A percentile compares a stretch with the other conserved stretches of the same genome.
Conservation (phyloP, 1,140 invertebrate species). For the Trichomalopsis sarcophagae region DNA sequence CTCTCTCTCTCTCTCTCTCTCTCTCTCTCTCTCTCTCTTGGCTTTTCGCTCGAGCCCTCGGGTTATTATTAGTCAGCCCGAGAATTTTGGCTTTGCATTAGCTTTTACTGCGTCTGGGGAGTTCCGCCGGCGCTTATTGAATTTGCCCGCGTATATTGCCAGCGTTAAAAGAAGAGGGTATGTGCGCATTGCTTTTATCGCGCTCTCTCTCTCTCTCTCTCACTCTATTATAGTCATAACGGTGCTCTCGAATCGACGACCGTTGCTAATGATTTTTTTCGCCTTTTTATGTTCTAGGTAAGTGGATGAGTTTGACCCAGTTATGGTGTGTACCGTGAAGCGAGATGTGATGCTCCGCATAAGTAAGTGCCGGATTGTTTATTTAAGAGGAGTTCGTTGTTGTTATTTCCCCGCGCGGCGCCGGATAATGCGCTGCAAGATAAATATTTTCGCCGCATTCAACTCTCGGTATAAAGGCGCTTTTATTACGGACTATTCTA, state of each 20-base stretch:
- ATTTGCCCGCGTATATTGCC: slow-evolving; percentile 21
- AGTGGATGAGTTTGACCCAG: slow-evolving; percentile 14
- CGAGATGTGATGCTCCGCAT: neutral
- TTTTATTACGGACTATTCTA: neutral
- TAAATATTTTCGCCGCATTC: neutral
- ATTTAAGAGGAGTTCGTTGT: neutral
- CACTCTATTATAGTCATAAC: neutral
- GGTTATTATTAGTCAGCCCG: slow-evolving; percentile 31
- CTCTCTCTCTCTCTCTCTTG: neutral
- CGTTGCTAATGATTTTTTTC: slow-evolving; percentile 14
- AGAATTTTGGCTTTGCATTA: slow-evolving; percentile 46
- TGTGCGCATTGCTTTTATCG: slow-evolving; percentile 5
- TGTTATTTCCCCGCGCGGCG: neutral
- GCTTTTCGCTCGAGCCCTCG: neutral
- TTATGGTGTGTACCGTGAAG: neutral
- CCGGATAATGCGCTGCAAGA: neutral
- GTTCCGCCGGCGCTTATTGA: slow-evolving; percentile 30
- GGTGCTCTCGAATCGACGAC: neutral
- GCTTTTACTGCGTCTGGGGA: slow-evolving; percentile 32
- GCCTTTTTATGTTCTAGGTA: slow-evolving; percentile 45
- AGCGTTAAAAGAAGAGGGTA: neutral
- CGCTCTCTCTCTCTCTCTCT: neutral
- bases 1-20: neutral
- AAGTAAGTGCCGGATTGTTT: neutral
- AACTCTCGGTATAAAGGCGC: neutral